phyloP scores from a whole-genome alignment of 2,113 vertebrate species.

The Damaliscus lunatus region DNA sequence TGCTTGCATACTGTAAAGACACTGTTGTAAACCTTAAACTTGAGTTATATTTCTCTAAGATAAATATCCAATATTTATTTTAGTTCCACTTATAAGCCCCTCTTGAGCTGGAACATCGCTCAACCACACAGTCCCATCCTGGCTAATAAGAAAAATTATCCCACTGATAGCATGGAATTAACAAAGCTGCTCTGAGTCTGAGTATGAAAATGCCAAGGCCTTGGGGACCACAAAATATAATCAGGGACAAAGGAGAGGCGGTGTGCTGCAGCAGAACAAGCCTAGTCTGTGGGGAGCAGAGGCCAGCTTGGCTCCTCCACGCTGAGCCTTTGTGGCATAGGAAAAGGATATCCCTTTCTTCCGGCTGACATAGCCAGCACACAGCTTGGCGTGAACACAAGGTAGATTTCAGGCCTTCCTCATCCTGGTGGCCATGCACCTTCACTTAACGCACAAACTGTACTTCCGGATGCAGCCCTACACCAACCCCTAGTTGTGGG shows the following conservation, averaged over 20 bases:
- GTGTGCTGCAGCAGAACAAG: not conserved
- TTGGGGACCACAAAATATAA: not conserved
- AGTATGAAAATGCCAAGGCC: not conserved
- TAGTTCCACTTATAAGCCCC: not conserved
- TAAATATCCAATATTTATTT: constrained; percentile 22
- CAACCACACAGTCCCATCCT: not conserved
- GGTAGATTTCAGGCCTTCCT: not conserved
- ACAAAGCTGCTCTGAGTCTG: not conserved
- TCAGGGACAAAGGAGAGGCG: not conserved
- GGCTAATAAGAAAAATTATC: not conserved
- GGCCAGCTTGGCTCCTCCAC: too few species aligned
- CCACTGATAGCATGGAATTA: not conserved
- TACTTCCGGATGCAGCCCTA: accelerated
- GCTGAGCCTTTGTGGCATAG: not conserved
- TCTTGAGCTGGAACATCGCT: not conserved
- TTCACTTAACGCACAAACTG: not conserved
- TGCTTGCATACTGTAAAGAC: not conserved
- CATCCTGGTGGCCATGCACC: accelerated
- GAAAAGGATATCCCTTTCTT: not conserved
- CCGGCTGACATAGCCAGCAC: not conserved
- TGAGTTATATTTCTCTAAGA: not conserved
- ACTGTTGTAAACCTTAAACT: not conserved
- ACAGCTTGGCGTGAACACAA: not conserved
- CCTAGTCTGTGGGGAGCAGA: not conserved
- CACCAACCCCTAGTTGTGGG: not conserved